Base-by-base conservation (phyloP, 2,797 vertebrate species). In the Cyclura pinguis region DNA sequence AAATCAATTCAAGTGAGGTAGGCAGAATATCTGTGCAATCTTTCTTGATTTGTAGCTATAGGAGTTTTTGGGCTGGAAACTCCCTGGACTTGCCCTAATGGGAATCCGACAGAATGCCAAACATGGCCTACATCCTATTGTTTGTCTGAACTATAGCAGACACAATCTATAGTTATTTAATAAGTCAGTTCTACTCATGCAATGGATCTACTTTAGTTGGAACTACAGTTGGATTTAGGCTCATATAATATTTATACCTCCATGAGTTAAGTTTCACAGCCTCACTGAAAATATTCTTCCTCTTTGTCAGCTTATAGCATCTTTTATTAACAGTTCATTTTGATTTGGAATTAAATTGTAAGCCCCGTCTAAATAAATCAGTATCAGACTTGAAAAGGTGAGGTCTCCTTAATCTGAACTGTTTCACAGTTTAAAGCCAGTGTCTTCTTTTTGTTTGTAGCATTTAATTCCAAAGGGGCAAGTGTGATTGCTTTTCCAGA, bases 361-460 rank as follows among this genome's bases (percentile, higher is more conserved):
- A 97, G 96, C 93, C 93, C 88, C 94, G 94, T 98, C 96, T 97
- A 97, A 98, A 97, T 94, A 96, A 95, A 97, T 98, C 97, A 97
- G 94, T 88, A 92, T 98, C 97, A 98, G 97, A 88, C 80, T n/a
- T 87, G 93, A 95, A 97, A 96, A 97, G 95, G 93, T 96, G 96
- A 95, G 93, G 96, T 89, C 97, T 97, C 94, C 90, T 97, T 94
- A 96, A 92, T 94, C 93, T 85, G 88, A 95, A 92, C 92, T 77
- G 88, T 95, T 96, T 97, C 88, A 96, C 95, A 97, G 95, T 97
- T 97, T 96, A 94, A 96, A 94, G 91, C 96, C 69, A 94, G 91
- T 93, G 77, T 93, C 90, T 92, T 95, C 91, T 77, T 74, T 80
- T 89, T 92, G 86, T 84, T 76, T 69, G 38, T 55, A 27, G 35